These are phyloP conservation scores for Tyrophagus putrescentiae DNA, from an alignment of 1,140 invertebrate species.

Conservation along the genomic window DNA sequence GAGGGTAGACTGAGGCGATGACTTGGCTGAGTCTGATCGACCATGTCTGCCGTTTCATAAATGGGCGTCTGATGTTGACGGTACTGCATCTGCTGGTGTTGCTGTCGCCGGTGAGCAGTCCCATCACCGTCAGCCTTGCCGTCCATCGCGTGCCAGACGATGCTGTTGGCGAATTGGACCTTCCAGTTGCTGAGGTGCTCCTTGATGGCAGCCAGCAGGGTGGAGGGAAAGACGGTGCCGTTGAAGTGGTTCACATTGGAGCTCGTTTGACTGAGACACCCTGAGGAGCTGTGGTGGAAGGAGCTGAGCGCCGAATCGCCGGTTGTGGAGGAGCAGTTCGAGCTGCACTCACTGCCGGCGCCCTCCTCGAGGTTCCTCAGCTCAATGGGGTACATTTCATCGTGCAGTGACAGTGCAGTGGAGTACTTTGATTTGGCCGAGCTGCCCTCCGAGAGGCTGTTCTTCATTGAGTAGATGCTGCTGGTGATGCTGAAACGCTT, in stretches of 20 bases:
- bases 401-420: not conserved
- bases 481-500: constrained; percentile 35
- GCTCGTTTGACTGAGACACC: constrained; percentile 8
- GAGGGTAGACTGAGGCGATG: constrained; percentile 17
- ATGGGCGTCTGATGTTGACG: not conserved
- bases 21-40: not conserved
- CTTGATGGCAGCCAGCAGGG: constrained; percentile 8
- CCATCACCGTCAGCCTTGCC: not conserved
- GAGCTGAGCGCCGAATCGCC: constrained; percentile 7
- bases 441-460: not conserved
- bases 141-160: constrained; percentile 1
- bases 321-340: not conserved
- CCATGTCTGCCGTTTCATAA: not conserved
- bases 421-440: no score
- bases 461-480: not conserved
- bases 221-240: not conserved
- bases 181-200: constrained; percentile 7
- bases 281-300: not conserved
- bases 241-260: not conserved
- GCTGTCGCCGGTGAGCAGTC: not conserved
- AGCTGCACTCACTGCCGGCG: constrained; percentile 9
- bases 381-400: constrained; percentile 62
- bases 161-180: constrained; percentile 6
- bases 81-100: not conserved
- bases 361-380: constrained; percentile 60